Evolutionary conservation across 2,113 vertebrate genomes (phyloP).

Genomic region (Nothoprocta pentlandii): DNA sequence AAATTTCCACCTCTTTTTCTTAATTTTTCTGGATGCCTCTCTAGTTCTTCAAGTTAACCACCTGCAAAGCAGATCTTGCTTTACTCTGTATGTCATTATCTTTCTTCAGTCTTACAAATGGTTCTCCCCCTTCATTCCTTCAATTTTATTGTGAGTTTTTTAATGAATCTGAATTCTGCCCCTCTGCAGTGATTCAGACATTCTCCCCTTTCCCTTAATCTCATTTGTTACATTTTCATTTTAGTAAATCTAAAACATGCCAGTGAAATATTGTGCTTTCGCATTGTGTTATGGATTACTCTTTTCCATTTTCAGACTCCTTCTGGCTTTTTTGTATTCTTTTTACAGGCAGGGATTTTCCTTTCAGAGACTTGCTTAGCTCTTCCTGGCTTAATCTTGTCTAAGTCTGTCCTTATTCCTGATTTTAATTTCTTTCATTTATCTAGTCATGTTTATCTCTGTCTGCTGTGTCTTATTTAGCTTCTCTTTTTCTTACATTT

Average conservation of each 20-base stretch:
- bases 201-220: neutral
- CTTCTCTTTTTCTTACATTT: neutral
- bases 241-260: neutral
- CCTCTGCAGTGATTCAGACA: neutral
- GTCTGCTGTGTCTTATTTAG: neutral
- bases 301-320: neutral
- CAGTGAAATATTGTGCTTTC: neutral
- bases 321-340: neutral
- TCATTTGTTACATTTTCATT: neutral
- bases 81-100: neutral
- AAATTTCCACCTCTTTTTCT: conserved; percentile 3
- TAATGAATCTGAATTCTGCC: neutral
- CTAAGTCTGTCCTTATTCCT: neutral
- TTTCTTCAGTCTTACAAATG: neutral
- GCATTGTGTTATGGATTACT: neutral
- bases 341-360: neutral
- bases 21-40: neutral
- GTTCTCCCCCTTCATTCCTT: neutral
- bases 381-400: neutral
- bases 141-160: neutral
- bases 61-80: neutral
- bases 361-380: neutral
- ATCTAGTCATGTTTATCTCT: neutral
- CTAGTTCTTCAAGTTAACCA: neutral
- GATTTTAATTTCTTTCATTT: neutral